A percentile compares a stretch with the other conserved stretches of the same genome.
Evolutionary conservation across 2,113 vertebrate genomes (phyloP).

Genomic region (Podiceps cristatus): DNA sequence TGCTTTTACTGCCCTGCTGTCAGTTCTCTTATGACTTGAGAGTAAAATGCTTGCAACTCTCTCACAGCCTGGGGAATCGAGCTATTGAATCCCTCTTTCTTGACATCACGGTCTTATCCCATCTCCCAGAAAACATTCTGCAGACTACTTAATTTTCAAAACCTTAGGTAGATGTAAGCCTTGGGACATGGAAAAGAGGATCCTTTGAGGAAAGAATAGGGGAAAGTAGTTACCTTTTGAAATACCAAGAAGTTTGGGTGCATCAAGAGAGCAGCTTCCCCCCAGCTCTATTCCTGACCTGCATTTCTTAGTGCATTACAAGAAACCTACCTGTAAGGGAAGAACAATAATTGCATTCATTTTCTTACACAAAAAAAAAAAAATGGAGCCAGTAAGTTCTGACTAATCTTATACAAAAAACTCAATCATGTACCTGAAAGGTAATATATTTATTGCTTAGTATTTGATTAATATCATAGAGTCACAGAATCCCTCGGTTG

Average conservation of each 20-base stretch:
- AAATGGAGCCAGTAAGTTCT: background rate
- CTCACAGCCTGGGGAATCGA: background rate
- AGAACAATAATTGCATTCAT: background rate
- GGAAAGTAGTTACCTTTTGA: background rate
- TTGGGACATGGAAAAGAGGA: background rate
- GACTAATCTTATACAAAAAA: background rate
- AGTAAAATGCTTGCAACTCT: background rate
- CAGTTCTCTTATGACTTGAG: background rate
- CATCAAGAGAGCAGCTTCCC: background rate
- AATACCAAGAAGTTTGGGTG: background rate
- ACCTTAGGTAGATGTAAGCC: background rate
- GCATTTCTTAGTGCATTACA: background rate
- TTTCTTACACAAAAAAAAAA: background rate
- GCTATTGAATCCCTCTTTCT: background rate
- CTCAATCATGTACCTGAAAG: fast-evolving
- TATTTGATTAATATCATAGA: background rate
- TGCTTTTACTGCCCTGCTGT: background rate
- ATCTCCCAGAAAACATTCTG: background rate
- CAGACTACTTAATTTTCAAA: background rate
- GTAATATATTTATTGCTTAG: background rate
- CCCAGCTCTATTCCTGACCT: background rate
- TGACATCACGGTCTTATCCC: background rate
- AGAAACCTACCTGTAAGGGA: background rate
- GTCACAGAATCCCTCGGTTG: too few relatives aligned
- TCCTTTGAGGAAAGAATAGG: background rate